Evolutionary conservation across 2,113 vertebrate species (phyloP), one percentile per base, ranked within the genome.

Genomic region (Rhizomys pruinosus): DNA sequence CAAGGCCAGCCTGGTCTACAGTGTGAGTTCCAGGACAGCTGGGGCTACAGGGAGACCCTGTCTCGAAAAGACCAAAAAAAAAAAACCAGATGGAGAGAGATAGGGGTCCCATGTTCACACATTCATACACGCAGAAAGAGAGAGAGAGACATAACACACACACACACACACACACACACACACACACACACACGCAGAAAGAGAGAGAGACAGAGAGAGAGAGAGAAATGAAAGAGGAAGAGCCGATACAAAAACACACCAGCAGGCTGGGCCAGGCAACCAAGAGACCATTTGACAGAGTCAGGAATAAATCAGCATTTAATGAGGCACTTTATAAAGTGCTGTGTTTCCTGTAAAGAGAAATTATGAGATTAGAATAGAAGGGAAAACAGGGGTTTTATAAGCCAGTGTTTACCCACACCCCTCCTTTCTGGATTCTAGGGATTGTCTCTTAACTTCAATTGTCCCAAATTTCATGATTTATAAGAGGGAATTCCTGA

Each of bases 401-500:
- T 0, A 59, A 59, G 27, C 55, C n/a, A 57, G 22, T 23, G 71
- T 73, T 72, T 76, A 32, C 42, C 25, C 25, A 34, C 19, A 42
- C 32, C 3, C 12, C 86, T 64, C 74, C 74, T 85, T 57, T 85
- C 59, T 71, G 82, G 66, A 68, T 25, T 82, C 63, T 66, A 37
- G 57, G 77, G 84, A 25, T 22, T 29, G 87, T 39, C 23, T 29
- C 39, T 57, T 78, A 3, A 27, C 8, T 15, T 57, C 22, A 32
- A 0, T 63, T 17, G 55, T 69, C 37, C 34, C 74, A 19, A 55
- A 2, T 68, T 52, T 81, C 27, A 44, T 27, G 89, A 68, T 89
- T 95, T 82, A 90, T 94, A 84, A 88, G 92, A 91, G 87, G 84
- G 59, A 78, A 90, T 93, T 93, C 86, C 95, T 79, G 44, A 87